A percentile compares a stretch with the other conserved stretches of the same genome.
These are phyloP conservation scores for Caenorhabditis sp. DNA, from an alignment of 2,888 invertebrate genomes.

Conservation along the genomic window DNA sequence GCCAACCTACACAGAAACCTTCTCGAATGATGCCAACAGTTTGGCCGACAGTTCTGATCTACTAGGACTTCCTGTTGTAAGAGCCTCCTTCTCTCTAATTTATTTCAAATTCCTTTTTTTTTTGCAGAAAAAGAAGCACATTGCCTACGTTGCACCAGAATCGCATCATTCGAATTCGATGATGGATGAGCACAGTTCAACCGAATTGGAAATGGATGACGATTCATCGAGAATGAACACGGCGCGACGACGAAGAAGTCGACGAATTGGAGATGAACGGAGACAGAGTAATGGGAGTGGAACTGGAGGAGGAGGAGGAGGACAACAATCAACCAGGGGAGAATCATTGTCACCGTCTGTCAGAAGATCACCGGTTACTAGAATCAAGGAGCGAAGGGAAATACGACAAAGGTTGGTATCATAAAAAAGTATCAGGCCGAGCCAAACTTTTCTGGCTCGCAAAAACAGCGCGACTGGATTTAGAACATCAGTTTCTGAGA, in stretches of 20 bases:
- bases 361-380: slow-evolving; percentile 64
- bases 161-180: slow-evolving; percentile 69
- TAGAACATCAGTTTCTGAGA: too few relatives aligned
- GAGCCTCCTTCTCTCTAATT: too few relatives aligned
- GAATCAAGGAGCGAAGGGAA: slow-evolving; percentile 61
- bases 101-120: too few relatives aligned
- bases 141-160: slow-evolving; percentile 71
- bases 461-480: too few relatives aligned
- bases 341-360: slow-evolving; percentile 61
- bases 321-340: slow-evolving; percentile 6
- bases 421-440: too few relatives aligned
- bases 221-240: slow-evolving; percentile 11
- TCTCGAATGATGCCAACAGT: slow-evolving; percentile 60
- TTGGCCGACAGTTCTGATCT: slow-evolving; percentile 66
- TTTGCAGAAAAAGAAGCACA: slow-evolving; percentile 67
- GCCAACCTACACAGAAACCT: slow-evolving; percentile 64
- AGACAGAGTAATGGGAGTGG: slow-evolving; percentile 21
- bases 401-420: slow-evolving; percentile 44
- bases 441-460: too few relatives aligned
- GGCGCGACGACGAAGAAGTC: slow-evolving; percentile 30
- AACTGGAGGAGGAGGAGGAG: slow-evolving; percentile 18
- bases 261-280: slow-evolving; percentile 20
- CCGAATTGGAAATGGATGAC: slow-evolving; percentile 48
- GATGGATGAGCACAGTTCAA: slow-evolving; percentile 65
- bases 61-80: slow-evolving; percentile 44